Base-by-base conservation (phyloP, 2,888 invertebrate species). In the Chrysolina oricalcia region DNA sequence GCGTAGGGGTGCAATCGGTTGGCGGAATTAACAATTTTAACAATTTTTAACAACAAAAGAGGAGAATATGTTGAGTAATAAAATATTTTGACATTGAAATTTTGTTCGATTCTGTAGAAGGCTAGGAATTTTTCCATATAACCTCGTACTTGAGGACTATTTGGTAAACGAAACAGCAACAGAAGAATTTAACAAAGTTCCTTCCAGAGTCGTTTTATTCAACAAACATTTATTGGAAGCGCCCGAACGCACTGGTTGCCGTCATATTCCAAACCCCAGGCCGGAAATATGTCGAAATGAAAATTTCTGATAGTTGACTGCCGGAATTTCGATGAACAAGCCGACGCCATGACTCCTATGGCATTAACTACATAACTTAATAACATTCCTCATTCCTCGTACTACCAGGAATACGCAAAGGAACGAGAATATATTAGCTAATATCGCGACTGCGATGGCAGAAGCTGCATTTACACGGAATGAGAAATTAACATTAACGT, bases 351-450 rank as follows among this genome's bases (percentile, higher is more conserved):
- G 67, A 50, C 67, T 35, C 50, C 27, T 27, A 50, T 64, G 50
- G 53, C 53, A 53, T 40, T 56, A 56, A 68, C 48, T 40, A 68
- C 68, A 68, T 68, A 53, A 68, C 68, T 53, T 68, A 68, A 68
- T 68, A 56, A 56, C 68, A 68, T 68, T 68, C 68, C 68, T 68
- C 68, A 68, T 68, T 68, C 68, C 68, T 68, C 68, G 53, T 50
- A 68, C 19, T 53, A 68, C 68, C 35, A 19, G 41, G 48, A 66
- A 41, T 53, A 68, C 68, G 68, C 68, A 68, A 19, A 35, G 68
- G 68, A 68, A 68, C 68, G 53, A 68, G 68, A 41, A 68, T 68
- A 68, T 68, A 68, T 68, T 68, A 53, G 68, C 68, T 43, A 68
- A 68, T 68, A 68, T 68, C 68, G 27, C 21, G 68, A 59, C 68